phyloP scores from a whole-genome alignment of 2,113 vertebrate genomes.

The Onychostruthus taczanowskii region DNA sequence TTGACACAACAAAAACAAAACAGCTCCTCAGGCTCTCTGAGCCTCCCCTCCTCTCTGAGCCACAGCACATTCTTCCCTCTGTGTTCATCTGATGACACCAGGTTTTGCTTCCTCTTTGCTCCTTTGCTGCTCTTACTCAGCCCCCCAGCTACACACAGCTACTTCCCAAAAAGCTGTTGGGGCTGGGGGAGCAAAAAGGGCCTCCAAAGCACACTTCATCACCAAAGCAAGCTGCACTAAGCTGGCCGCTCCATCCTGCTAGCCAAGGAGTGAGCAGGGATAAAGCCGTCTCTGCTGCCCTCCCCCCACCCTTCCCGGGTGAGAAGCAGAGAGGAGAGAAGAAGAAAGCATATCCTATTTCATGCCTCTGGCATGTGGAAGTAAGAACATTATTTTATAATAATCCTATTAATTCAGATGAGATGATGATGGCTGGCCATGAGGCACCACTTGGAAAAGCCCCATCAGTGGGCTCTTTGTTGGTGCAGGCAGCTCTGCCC shows the following conservation, averaged over 20 bases:
- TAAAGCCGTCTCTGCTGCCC: background rate
- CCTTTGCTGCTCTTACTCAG: background rate
- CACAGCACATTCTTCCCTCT: rapidly evolving
- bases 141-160: too few species aligned
- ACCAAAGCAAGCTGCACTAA: background rate
- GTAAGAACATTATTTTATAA: conserved; percentile 10
- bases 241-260: rapidly evolving
- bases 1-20: background rate
- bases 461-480: background rate
- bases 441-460: background rate
- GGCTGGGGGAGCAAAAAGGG: background rate
- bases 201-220: background rate
- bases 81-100: rapidly evolving
- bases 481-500: background rate
- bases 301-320: background rate
- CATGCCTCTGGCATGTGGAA: conserved; percentile 10
- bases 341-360: conserved; percentile 9
- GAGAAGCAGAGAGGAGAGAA: background rate
- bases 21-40: background rate
- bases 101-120: background rate
- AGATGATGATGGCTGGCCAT: background rate
- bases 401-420: conserved; percentile 8
- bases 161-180: background rate
- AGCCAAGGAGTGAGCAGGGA: rapidly evolving
- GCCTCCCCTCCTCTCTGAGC: background rate